phyloP scores from a whole-genome alignment of 2,113 vertebrate genomes.

The Proterorhinus semilunaris region DNA sequence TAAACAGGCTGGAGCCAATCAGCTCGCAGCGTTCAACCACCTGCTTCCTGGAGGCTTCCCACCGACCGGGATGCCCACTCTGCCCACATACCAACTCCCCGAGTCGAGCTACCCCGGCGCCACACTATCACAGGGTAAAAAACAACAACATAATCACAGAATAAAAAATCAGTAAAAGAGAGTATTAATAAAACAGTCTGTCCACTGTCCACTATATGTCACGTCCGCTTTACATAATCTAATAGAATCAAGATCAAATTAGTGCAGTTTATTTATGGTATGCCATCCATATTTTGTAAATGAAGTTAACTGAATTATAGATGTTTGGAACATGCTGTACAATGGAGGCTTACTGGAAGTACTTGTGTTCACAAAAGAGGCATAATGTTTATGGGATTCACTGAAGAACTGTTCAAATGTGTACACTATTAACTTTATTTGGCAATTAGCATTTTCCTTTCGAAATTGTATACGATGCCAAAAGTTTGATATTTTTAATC shows the following conservation, averaged over 20 bases:
- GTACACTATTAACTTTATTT: no score
- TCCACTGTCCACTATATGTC: background rate
- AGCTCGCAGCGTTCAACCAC: conserved; percentile 98
- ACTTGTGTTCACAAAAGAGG: conserved; percentile 53
- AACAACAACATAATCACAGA: background rate
- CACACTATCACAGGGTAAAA: conserved; percentile 91
- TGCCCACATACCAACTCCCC: conserved; percentile 93
- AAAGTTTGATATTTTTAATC: no score
- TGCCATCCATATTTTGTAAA: conserved; percentile 35
- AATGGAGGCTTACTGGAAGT: conserved; percentile 44
- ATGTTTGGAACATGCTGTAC: conserved; percentile 40
- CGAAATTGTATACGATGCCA: no score
- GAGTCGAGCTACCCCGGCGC: conserved; percentile 89
- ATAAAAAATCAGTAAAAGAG: conserved; percentile 72
- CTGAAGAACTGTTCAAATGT: background rate
- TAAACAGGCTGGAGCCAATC: conserved; percentile 97
- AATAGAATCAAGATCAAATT: conserved; percentile 52
- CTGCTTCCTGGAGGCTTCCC: conserved; percentile 95
- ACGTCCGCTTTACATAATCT: conserved; percentile 32
- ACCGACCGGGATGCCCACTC: conserved; percentile 88
- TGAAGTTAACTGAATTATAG: conserved; percentile 37
- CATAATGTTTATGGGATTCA: background rate
- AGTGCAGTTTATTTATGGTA: conserved; percentile 42
- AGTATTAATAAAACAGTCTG: background rate
- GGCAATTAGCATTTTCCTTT: no score